phyloP scores from a whole-genome alignment of 2,888 invertebrate species.

The Zootermopsis nevadensis region DNA sequence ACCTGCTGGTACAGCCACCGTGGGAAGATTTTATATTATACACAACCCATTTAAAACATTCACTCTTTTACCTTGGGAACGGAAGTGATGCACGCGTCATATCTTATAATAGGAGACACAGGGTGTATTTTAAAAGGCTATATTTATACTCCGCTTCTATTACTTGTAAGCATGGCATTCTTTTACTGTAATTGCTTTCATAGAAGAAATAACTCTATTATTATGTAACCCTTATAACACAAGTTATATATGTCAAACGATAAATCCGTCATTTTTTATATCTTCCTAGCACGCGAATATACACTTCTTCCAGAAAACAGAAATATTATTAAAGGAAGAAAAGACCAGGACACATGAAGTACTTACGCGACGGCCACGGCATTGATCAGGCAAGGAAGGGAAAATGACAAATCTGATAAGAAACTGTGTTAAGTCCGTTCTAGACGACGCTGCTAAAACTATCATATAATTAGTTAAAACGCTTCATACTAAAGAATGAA shows the following conservation, averaged over 20 bases:
- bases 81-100: slow-evolving; percentile 27
- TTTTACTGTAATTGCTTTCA: slow-evolving; percentile 48
- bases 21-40: slow-evolving; percentile 43
- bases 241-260: slow-evolving; percentile 35
- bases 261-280: slow-evolving; percentile 36
- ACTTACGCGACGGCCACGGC: too few relatives aligned
- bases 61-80: slow-evolving; percentile 30
- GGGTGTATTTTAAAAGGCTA: neutral
- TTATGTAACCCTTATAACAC: slow-evolving; percentile 42
- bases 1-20: slow-evolving; percentile 7
- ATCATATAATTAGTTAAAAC: too few relatives aligned
- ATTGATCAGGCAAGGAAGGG: too few relatives aligned
- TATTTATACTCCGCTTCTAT: slow-evolving; percentile 44
- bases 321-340: neutral
- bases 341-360: too few relatives aligned
- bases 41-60: neutral
- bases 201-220: slow-evolving; percentile 43
- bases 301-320: neutral
- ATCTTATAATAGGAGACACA: slow-evolving; percentile 27
- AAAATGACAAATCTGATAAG: too few relatives aligned
- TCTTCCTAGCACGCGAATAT: slow-evolving; percentile 25
- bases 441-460: too few relatives aligned
- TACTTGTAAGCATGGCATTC: slow-evolving; percentile 47
- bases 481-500: too few relatives aligned
- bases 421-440: too few relatives aligned